Evolutionary conservation across 2,888 invertebrate genomes (phyloP), one percentile per base, ranked within the genome.

Genomic region (Drymonia ruficornis): DNA sequence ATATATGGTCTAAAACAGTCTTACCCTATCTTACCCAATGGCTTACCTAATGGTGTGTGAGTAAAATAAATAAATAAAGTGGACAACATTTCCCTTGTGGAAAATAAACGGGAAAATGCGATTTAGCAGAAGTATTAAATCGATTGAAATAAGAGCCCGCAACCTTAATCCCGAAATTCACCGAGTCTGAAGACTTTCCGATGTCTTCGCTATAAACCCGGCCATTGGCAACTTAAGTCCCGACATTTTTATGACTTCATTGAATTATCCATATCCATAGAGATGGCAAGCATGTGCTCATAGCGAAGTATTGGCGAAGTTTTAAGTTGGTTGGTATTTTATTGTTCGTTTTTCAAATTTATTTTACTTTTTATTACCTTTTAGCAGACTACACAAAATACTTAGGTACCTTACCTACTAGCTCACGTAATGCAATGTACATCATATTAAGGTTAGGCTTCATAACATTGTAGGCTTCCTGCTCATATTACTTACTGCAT

Each of bases 221-320:
- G 74, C 70, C 80, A 80, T 84, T 85, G 80, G 83, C 83, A 80
- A 84, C 79, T 77, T 81, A 85, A 87, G 82, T 76, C 80, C 63
- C 74, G 67, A 68, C 87, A 83, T 78, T 89, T 85, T 77, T 87
- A 84, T 67, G 87, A 76, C 81, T 87, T 89, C 88, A 63, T 74
- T 76, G 68, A 73, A 76, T 78, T 70, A 69, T n/a, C n/a, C n/a
- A n/a, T 61, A 70, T 61, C 57, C 53, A 60, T 60, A 65, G 57
- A 61, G 36, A 53, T 54, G 56, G 55, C 56, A 55, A 60, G 55
- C 62, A 60, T 42, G 18, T 9, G 18, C 42, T 42, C 42, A 42
- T 18, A 18, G n/a, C 16, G n/a, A 23, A 44, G 9, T 29, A 46
- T 29, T 29, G 46, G 29, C 46, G 19, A 29, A 15, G n/a, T 46